Evolutionary conservation across 2,797 vertebrate genomes (phyloP), one percentile per base, ranked within the genome.

Genomic region (Loriculus beryllinus): DNA sequence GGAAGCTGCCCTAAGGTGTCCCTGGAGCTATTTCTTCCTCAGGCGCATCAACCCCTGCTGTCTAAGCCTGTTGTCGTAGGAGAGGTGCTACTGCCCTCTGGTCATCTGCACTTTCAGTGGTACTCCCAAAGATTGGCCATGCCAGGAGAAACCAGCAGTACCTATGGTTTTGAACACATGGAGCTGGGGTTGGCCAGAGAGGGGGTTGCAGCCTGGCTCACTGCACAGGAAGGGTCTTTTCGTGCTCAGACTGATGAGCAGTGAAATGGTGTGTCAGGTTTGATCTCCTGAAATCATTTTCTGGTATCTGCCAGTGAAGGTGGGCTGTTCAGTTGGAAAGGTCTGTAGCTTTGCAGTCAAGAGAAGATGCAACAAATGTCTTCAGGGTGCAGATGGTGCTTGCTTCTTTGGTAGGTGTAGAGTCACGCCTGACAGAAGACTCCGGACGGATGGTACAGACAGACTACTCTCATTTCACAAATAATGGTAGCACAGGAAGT

Each of bases 101-200:
- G 22, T 35, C 54, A 57, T 57, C 63, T 57, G 64, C 62, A 39
- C 12, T 33, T 63, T 70, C 56, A 14, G 2, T 0, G 5, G 11
- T 47, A 60, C 35, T 82, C 26, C 62, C 37, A 26, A n/a, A 78
- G n/a, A 29, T 42, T 8, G 2, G 18, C 49, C 1, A 1, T 2
- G 0, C 10, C 40, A 64, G 67, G 20, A 82, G 31, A 40, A 9
- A 49, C 12, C 48, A 37, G 75, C 33, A 56, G 22, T 7, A 1
- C 31, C 25, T 0, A 0, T 6, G 5, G 19, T 57, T 64, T 54
- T 26, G 47, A 39, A 56, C 12, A 28, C 22, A 14, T 3, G 37
- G 37, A 33, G 21, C 19, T 0, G 0, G 37, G 10, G 15, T 8
- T 86, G 75, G 40, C 45, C 70, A 79, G 40, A 42, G 29, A 45